phyloP scores from a whole-genome alignment of 2,113 vertebrate species.

The Amazona guildingii region DNA sequence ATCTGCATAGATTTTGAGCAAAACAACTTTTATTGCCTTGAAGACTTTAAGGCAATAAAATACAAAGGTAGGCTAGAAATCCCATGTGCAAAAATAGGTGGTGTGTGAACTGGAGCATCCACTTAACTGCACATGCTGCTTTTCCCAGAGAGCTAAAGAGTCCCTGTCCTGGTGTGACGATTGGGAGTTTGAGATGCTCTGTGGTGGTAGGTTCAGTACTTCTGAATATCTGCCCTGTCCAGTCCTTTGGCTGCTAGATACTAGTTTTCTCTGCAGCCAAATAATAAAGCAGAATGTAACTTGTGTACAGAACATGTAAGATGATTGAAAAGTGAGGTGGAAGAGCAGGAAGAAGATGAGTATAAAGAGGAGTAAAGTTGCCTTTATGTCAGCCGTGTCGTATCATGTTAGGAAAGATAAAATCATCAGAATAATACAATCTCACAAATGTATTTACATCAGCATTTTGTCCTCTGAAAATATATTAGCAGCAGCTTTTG shows the following conservation, averaged over 20 bases:
- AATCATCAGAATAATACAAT: background rate
- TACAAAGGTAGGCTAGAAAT: background rate
- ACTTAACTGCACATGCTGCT: background rate
- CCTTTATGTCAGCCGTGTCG: background rate
- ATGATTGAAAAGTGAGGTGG: background rate
- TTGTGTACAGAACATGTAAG: background rate
- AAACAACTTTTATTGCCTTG: background rate
- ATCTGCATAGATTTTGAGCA: background rate
- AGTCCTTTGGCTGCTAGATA: background rate
- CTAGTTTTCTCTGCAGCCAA: background rate
- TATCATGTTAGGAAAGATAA: background rate
- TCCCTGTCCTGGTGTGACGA: background rate
- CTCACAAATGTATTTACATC: background rate
- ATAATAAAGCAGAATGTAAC: background rate
- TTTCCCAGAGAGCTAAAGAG: background rate
- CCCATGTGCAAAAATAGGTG: background rate
- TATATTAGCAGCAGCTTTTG: background rate
- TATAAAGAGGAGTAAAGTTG: background rate
- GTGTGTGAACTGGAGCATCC: background rate
- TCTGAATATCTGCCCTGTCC: background rate
- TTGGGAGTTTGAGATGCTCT: background rate
- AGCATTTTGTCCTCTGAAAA: slow-evolving; percentile 7
- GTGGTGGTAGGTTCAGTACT: background rate
- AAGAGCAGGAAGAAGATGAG: background rate
- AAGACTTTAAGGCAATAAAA: background rate